Conservation (phyloP, 2,888 invertebrate genomes). For the Encarsia formosa region DNA sequence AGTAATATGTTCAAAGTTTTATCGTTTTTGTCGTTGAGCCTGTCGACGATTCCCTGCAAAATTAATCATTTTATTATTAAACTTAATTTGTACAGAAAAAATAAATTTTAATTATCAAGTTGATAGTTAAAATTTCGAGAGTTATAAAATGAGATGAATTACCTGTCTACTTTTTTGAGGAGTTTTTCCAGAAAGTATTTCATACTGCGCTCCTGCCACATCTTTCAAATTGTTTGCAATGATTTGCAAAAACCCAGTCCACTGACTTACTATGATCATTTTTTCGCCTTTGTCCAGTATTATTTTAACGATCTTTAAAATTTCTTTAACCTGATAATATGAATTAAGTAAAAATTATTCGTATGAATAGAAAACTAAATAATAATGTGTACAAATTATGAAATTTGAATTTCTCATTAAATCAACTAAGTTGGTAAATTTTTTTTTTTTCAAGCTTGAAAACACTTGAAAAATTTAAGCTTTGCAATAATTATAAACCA, state of each 20-base stretch:
- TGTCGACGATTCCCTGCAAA: slow-evolving; percentile 16
- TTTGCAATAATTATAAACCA: no score
- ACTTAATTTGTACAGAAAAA: not conserved
- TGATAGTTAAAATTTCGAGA: no score
- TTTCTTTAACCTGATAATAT: slow-evolving; percentile 11
- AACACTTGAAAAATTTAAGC: no score
- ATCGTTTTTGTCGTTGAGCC: slow-evolving; percentile 9
- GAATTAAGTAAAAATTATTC: no score
- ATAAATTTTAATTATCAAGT: no score
- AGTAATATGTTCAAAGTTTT: slow-evolving; percentile 12
- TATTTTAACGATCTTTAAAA: slow-evolving; percentile 2
- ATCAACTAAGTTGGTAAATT: not conserved
- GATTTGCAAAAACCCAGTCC: slow-evolving; percentile 11
- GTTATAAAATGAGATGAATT: no score
- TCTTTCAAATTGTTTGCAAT: no score
- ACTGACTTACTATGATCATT: slow-evolving; percentile 18
- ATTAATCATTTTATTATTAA: not conserved
- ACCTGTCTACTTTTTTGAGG: slow-evolving; percentile 17
- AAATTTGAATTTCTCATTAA: not conserved
- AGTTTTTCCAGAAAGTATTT: slow-evolving; percentile 8
- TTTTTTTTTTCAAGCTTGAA: no score
- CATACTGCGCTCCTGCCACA: not conserved
- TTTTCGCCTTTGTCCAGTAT: slow-evolving; percentile 20
- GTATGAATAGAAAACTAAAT: not conserved
- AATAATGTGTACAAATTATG: not conserved